These are phyloP conservation scores for Drosophila virilis DNA, from an alignment of 1,140 invertebrate species.

Conservation along the genomic window DNA sequence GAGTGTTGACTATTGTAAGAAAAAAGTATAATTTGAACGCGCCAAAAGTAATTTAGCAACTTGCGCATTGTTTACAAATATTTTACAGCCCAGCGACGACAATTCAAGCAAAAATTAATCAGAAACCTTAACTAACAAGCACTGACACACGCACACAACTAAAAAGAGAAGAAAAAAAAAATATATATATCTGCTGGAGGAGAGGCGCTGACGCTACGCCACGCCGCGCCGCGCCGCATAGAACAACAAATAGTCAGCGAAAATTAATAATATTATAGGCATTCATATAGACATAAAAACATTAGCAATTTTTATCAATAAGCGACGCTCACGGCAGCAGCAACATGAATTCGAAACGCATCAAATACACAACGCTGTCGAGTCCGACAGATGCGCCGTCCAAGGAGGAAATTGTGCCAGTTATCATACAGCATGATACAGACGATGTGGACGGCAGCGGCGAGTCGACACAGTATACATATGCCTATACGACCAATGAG, in stretches of 20 bases:
- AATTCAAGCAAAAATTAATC: slow-evolving; percentile 5
- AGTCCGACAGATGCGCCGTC: slow-evolving; percentile 19
- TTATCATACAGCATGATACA: slow-evolving; percentile 62
- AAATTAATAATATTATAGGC: background rate
- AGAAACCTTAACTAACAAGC: slow-evolving; percentile 24
- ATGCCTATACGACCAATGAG: slow-evolving; percentile 68
- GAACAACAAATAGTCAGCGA: slow-evolving; percentile 2
- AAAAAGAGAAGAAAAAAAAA: slow-evolving; percentile 23
- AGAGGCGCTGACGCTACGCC: slow-evolving; percentile 48
- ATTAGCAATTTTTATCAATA: background rate
- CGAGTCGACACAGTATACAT: slow-evolving; percentile 64
- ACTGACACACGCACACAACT: slow-evolving; percentile 41
- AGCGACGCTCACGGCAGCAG: too few relatives aligned
- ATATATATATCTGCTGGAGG: slow-evolving; percentile 14
- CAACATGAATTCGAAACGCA: slow-evolving; percentile 75
- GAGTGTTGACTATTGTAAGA: slow-evolving; percentile 59
- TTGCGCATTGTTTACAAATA: slow-evolving; percentile 27
- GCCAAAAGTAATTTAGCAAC: slow-evolving; percentile 42
- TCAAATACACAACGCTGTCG: slow-evolving; percentile 62
- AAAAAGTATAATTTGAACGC: slow-evolving; percentile 47
- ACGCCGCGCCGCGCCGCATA: slow-evolving; percentile 32
- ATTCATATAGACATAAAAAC: background rate
- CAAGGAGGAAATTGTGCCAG: slow-evolving; percentile 75
- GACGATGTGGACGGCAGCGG: slow-evolving; percentile 40
- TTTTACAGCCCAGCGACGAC: slow-evolving; percentile 5